Percentiles rank a stretch among this genome's conserved stretches.
Evolutionary conservation across 1,140 invertebrate species (phyloP).

Genomic region (Drosophila sp.): DNA sequence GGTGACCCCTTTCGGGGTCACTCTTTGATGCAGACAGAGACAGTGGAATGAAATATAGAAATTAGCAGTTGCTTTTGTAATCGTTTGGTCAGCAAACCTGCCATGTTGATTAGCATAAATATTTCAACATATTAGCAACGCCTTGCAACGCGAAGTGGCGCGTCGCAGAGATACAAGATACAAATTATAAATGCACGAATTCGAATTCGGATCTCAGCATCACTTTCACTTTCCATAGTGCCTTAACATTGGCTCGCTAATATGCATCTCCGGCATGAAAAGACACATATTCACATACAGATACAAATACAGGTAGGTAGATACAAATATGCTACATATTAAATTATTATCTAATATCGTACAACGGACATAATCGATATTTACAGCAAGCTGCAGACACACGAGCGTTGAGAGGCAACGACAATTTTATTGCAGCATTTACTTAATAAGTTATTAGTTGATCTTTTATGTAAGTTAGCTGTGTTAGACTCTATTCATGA

Average conservation of each 20-base stretch:
- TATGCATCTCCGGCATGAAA: constrained; percentile 61
- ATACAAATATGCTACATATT: constrained; percentile 49
- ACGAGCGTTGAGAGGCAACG: constrained; percentile 50
- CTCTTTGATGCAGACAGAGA: too few relatives aligned
- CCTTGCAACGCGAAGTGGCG: constrained; percentile 52
- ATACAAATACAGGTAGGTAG: constrained; percentile 43
- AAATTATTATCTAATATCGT: constrained; percentile 77
- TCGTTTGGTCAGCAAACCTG: constrained; percentile 55
- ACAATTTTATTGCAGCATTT: constrained; percentile 71
- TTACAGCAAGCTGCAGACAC: constrained; percentile 49
- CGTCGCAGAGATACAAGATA: constrained; percentile 40
- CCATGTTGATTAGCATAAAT: constrained; percentile 70
- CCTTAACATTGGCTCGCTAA: constrained; percentile 45
- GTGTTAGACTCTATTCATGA: constrained; percentile 40
- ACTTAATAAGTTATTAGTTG: constrained; percentile 73
- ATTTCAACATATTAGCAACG: constrained; percentile 59
- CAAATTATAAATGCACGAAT: constrained; percentile 80
- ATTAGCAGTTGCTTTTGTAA: constrained; percentile 59
- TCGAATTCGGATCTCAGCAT: constrained; percentile 42
- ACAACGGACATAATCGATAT: constrained; percentile 55
- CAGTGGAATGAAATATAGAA: constrained; percentile 18
- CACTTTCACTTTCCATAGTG: constrained; percentile 74
- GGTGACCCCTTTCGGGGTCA: too few relatives aligned
- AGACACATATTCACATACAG: constrained; percentile 20
- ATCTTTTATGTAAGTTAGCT: constrained; percentile 68